These are phyloP conservation scores for Pogonus chalceus DNA, from an alignment of 1,140 invertebrate species.

Conservation along the genomic window DNA sequence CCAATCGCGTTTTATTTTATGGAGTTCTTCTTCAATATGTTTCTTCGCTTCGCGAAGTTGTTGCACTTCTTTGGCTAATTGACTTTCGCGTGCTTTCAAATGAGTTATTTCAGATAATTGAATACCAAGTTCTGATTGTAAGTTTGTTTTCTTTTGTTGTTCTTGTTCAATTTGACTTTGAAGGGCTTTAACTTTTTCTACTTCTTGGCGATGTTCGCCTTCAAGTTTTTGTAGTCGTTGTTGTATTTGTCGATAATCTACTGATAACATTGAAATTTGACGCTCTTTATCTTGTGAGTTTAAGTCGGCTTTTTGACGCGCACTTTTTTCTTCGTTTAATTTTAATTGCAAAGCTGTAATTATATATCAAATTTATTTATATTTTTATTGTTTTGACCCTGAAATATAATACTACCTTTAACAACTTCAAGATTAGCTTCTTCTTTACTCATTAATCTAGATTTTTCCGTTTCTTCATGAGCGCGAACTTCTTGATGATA, in stretches of 20 bases:
- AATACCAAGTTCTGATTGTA: constrained; percentile 63
- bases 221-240: constrained; percentile 82
- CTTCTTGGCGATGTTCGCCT: constrained; percentile 77
- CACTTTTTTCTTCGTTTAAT: constrained; percentile 79
- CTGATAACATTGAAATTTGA: constrained; percentile 85
- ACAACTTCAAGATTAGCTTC: constrained; percentile 84
- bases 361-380: neutral
- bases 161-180: constrained; percentile 84
- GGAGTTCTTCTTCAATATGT: constrained; percentile 68
- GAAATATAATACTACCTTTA: constrained; percentile 52
- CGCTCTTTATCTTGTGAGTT: constrained; percentile 83
- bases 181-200: constrained; percentile 75
- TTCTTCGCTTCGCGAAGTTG: constrained; percentile 61
- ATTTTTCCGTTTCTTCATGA: constrained; percentile 82
- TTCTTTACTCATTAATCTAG: constrained; percentile 72
- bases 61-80: constrained; percentile 58
- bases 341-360: constrained; percentile 75
- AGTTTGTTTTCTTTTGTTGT: constrained; percentile 61
- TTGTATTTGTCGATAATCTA: constrained; percentile 87
- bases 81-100: constrained; percentile 64
- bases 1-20: constrained; percentile 57
- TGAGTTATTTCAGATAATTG: constrained; percentile 62
- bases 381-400: constrained; percentile 9
- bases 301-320: constrained; percentile 71
- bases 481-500: constrained; percentile 83